These are phyloP conservation scores for Eublepharis macularius DNA, from an alignment of 2,113 vertebrate species.

Conservation along the genomic window DNA sequence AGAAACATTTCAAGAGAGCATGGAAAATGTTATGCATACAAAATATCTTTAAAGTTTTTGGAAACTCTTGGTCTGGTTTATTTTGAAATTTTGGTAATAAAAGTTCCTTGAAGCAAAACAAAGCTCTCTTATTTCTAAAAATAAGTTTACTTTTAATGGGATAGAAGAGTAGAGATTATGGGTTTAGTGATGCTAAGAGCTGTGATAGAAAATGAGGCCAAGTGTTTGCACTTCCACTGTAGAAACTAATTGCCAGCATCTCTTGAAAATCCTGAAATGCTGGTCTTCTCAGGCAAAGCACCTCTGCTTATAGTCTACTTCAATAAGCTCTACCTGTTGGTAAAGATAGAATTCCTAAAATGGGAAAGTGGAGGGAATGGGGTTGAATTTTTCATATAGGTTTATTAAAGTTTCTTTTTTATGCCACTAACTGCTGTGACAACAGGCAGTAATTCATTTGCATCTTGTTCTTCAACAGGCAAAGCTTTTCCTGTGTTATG, in stretches of 20 bases:
- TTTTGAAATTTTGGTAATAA: slow-evolving; percentile 71
- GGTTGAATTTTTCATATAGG: background rate
- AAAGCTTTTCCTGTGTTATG: background rate
- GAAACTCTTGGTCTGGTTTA: slow-evolving; percentile 50
- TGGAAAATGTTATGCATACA: slow-evolving; percentile 38
- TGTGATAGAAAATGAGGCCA: background rate
- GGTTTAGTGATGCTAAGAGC: background rate
- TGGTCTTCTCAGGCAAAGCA: background rate
- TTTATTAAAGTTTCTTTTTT: background rate
- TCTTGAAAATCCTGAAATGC: background rate
- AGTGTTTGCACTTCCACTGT: background rate
- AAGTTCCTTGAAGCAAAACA: slow-evolving; percentile 59
- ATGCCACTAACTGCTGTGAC: too few species aligned
- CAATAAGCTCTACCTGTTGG: background rate
- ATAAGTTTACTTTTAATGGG: background rate
- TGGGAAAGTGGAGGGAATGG: background rate
- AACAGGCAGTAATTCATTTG: too few species aligned
- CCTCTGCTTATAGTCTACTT: background rate
- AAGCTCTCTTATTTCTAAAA: slow-evolving; percentile 18
- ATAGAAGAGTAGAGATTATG: background rate
- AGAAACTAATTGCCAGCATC: background rate
- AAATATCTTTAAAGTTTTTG: background rate
- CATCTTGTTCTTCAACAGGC: too few species aligned
- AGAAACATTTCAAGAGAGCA: slow-evolving; percentile 61
- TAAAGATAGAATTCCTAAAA: background rate